A percentile compares a stretch with the other conserved stretches of the same genome.
Evolutionary conservation across 2,888 invertebrate genomes (phyloP).

Genomic region (Catocala nupta): DNA sequence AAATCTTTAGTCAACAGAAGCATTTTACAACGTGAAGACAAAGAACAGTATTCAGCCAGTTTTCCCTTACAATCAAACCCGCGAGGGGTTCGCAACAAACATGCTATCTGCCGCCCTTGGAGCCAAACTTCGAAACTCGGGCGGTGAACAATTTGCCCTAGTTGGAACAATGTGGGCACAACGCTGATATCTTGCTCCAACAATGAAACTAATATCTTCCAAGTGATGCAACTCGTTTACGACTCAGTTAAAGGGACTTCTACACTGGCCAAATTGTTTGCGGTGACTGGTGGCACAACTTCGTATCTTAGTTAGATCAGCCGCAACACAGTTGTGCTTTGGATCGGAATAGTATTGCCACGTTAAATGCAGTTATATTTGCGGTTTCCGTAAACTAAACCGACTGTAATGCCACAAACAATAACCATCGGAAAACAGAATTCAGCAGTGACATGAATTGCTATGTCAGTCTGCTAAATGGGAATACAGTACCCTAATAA

Average conservation of each 20-base stretch:
- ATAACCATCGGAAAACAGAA: not conserved
- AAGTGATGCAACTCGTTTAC: conserved; percentile 9
- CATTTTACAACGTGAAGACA: not conserved
- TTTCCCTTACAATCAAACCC: not conserved
- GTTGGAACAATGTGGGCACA: conserved; percentile 1
- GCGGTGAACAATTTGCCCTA: conserved; percentile 2
- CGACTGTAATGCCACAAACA: not conserved
- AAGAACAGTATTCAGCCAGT: too few relatives aligned
- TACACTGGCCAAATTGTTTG: not conserved
- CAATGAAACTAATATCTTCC: conserved; percentile 9
- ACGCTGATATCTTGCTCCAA: conserved; percentile 1
- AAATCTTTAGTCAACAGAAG: not conserved
- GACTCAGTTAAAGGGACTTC: not conserved
- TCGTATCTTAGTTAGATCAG: too few relatives aligned
- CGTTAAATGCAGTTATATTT: not conserved
- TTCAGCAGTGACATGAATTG: not conserved
- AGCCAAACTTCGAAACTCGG: not conserved
- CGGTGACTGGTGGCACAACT: not conserved
- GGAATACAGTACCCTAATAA: not conserved
- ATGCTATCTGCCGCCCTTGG: conserved; percentile 6
- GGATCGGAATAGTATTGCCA: too few relatives aligned
- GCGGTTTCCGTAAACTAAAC: not conserved
- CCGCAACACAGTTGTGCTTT: too few relatives aligned
- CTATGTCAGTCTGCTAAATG: not conserved
- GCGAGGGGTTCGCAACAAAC: not conserved